Percentiles rank a stretch among this genome's conserved stretches.
These are phyloP conservation scores for Notechis scutatus DNA, from an alignment of 2,113 vertebrate species.

Conservation along the genomic window DNA sequence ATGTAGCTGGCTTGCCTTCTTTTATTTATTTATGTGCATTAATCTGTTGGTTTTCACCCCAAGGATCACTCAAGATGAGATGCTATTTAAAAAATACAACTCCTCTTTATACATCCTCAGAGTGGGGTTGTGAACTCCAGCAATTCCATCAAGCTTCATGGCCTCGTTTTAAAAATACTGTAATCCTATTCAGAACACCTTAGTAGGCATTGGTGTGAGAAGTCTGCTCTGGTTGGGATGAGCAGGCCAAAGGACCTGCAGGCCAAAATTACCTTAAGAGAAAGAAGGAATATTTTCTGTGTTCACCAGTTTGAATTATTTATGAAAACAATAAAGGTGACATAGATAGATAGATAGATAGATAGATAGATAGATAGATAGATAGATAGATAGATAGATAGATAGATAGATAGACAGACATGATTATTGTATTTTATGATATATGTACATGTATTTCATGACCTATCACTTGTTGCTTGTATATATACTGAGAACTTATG, in stretches of 20 bases:
- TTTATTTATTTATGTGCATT: background rate
- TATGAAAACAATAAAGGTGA: background rate
- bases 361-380: too few relatives aligned
- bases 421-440: background rate
- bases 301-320: background rate
- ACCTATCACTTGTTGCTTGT: background rate
- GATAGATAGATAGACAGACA: too few relatives aligned
- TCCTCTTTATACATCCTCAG: background rate
- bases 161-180: background rate
- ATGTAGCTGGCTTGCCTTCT: background rate
- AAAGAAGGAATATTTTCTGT: background rate
- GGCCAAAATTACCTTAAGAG: background rate
- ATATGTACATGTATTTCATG: too few relatives aligned
- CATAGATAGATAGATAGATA: background rate
- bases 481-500: background rate
- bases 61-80: background rate
- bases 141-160: background rate
- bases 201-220: background rate
- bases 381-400: too few relatives aligned
- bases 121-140: background rate
- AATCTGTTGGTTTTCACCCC: background rate
- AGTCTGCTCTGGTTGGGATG: background rate
- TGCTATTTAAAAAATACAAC: background rate
- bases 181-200: background rate
- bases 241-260: background rate